Evolutionary conservation across 2,888 invertebrate genomes (phyloP).

Genomic region (Aleiodes testaceus): DNA sequence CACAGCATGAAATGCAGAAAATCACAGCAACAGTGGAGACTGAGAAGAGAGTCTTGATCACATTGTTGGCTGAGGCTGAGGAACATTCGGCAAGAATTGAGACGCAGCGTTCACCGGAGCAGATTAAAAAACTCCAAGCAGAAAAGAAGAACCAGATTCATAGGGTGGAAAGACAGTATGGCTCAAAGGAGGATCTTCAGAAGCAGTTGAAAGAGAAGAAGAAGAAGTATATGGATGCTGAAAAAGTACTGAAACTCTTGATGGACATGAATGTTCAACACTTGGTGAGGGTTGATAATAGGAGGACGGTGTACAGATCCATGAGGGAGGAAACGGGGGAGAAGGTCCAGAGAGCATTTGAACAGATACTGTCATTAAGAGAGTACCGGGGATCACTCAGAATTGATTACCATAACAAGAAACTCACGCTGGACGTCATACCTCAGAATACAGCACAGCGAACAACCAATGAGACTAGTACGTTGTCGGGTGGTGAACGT

Average conservation of each 20-base stretch:
- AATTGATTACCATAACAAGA: slow-evolving; percentile 74
- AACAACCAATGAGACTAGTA: slow-evolving; percentile 75
- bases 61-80: slow-evolving; percentile 66
- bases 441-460: slow-evolving; percentile 75
- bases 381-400: slow-evolving; percentile 78
- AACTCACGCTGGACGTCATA: slow-evolving; percentile 75
- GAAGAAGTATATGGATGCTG: slow-evolving; percentile 60
- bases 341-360: slow-evolving; percentile 74
- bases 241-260: slow-evolving; percentile 50
- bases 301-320: slow-evolving; percentile 67
- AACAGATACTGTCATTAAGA: slow-evolving; percentile 75
- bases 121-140: slow-evolving; percentile 52
- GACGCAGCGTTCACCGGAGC: slow-evolving; percentile 72
- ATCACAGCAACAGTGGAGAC: slow-evolving; percentile 66
- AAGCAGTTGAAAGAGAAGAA: slow-evolving; percentile 65
- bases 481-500: slow-evolving; percentile 95
- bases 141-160: slow-evolving; percentile 57
- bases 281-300: slow-evolving; percentile 58
- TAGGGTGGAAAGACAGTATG: slow-evolving; percentile 58
- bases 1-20: slow-evolving; percentile 57
- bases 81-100: slow-evolving; percentile 74
- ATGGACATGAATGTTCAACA: slow-evolving; percentile 52
- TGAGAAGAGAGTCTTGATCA: slow-evolving; percentile 68
- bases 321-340: slow-evolving; percentile 71
- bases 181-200: slow-evolving; percentile 63